Evolutionary conservation across 2,113 vertebrate species (phyloP).

Genomic region (Fregata magnificens): DNA sequence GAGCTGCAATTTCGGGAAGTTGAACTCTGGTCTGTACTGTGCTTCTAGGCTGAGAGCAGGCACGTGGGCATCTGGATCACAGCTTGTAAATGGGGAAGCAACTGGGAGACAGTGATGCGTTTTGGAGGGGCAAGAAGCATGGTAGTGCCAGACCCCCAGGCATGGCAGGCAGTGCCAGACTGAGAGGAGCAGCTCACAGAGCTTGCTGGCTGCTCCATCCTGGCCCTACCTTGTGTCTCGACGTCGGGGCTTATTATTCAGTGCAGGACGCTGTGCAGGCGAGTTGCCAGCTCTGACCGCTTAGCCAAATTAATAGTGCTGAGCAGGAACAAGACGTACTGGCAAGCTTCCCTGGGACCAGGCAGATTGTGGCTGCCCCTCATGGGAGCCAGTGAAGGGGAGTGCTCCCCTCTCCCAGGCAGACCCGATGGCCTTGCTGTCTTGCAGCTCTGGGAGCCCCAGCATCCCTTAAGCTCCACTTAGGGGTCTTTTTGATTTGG

Average conservation of each 20-base stretch:
- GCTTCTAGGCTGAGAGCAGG: not conserved
- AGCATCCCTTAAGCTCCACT: not conserved
- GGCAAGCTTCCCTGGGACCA: not conserved
- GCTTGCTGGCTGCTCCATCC: not conserved
- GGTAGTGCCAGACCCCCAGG: not conserved
- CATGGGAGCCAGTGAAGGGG: not conserved
- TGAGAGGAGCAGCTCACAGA: not conserved
- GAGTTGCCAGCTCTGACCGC: not conserved
- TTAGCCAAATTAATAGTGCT: conserved; percentile 22
- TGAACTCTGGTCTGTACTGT: not conserved
- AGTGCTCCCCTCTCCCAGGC: not conserved
- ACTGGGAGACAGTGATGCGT: not conserved
- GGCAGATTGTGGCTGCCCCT: not conserved
- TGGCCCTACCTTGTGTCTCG: not conserved
- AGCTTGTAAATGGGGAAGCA: not conserved
- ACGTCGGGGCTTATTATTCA: not conserved
- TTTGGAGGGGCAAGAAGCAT: not conserved
- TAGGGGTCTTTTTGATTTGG: not conserved
- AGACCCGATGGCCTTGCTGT: not conserved
- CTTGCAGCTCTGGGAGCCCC: not conserved
- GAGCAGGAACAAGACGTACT: conserved; percentile 24
- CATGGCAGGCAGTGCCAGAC: not conserved
- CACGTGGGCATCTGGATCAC: not conserved
- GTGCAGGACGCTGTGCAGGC: not conserved
- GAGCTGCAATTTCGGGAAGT: not conserved